Conservation (phyloP, 2,888 invertebrate genomes). For the Eucriotettix oculatus region DNA sequence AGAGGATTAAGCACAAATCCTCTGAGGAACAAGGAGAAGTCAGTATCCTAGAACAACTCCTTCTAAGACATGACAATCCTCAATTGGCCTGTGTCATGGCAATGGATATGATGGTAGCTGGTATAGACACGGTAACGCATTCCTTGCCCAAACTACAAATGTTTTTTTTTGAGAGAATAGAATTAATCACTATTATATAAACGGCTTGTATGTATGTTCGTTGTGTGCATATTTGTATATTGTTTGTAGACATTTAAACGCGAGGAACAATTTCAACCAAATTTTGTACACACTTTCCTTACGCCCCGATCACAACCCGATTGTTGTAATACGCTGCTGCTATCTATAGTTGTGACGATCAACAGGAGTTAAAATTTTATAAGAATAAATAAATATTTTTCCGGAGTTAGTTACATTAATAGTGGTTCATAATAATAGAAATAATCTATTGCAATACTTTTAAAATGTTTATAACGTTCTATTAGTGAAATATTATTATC, state of each 20-base stretch:
- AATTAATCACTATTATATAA: background rate
- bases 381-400: too few relatives aligned
- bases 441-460: too few relatives aligned
- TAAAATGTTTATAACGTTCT: too few relatives aligned
- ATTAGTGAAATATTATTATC: too few relatives aligned
- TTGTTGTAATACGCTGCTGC: too few relatives aligned
- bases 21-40: conserved; percentile 7
- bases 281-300: background rate
- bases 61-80: background rate
- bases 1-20: conserved; percentile 9
- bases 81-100: background rate
- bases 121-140: background rate
- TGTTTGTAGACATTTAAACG: too few relatives aligned
- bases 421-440: too few relatives aligned
- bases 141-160: background rate
- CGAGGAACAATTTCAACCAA: too few relatives aligned
- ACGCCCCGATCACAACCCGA: too few relatives aligned
- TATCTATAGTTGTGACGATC: too few relatives aligned
- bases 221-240: background rate
- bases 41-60: background rate
- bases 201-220: background rate
- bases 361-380: too few relatives aligned
- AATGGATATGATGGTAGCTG: background rate
- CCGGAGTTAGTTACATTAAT: too few relatives aligned
- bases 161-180: background rate